Evolutionary conservation across 2,888 invertebrate species (phyloP).

Genomic region (Tubulanus polymorphus): DNA sequence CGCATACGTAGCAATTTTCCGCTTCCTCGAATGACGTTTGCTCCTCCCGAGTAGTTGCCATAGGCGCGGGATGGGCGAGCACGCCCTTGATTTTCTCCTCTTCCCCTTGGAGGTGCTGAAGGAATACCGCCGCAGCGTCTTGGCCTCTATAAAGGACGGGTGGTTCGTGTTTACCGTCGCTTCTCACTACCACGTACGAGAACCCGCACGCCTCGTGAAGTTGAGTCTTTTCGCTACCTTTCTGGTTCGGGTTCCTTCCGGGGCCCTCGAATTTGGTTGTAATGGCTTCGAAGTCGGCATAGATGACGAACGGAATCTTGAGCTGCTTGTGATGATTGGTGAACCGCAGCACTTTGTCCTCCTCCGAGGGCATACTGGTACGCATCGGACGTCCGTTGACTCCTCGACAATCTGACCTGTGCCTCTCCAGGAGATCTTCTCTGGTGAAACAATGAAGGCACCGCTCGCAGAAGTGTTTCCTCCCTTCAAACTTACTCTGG

Average conservation of each 20-base stretch:
- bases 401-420: conserved; percentile 14
- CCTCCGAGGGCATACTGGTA: conserved; percentile 13
- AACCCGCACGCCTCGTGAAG: conserved; percentile 10
- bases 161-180: conserved; percentile 6
- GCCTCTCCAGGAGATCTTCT: conserved; percentile 10
- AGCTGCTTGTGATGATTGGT: conserved; percentile 15
- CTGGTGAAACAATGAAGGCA: conserved; percentile 13
- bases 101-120: conserved; percentile 5
- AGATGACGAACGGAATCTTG: conserved; percentile 12
- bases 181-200: conserved; percentile 12
- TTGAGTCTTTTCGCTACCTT: conserved; percentile 11
- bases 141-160: conserved; percentile 14
- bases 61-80: conserved; percentile 1
- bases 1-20: conserved; percentile 9
- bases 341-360: conserved; percentile 11
- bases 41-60: neutral
- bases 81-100: conserved; percentile 4
- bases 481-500: conserved; percentile 1
- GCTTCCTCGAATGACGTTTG: neutral
- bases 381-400: conserved; percentile 8
- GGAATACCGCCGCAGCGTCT: conserved; percentile 9
- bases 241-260: conserved; percentile 11
- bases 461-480: conserved; percentile 14
- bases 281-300: conserved; percentile 18
- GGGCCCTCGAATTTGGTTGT: conserved; percentile 8